Evolutionary conservation across 2,797 vertebrate genomes (phyloP).

Genomic region (Borostomias antarcticus): DNA sequence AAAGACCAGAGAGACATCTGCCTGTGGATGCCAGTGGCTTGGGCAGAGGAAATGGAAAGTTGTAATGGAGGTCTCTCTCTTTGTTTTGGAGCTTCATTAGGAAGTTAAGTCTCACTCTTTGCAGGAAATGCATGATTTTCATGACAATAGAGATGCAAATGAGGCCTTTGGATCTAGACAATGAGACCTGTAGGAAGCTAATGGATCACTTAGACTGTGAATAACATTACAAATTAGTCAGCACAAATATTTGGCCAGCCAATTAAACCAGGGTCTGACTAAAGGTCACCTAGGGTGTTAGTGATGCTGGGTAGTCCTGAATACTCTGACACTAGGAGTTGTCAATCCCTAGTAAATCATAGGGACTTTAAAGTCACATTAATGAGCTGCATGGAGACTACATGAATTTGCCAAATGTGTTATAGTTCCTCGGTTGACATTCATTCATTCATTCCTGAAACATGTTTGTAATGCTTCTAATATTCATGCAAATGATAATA

Average conservation of each 20-base stretch:
- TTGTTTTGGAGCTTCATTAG: slow-evolving; percentile 75
- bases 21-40: slow-evolving; percentile 51
- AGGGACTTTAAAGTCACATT: not conserved
- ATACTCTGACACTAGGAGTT: slow-evolving; percentile 5
- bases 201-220: slow-evolving; percentile 79
- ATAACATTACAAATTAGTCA: slow-evolving; percentile 77
- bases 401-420: no score
- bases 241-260: slow-evolving; percentile 82
- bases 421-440: no score
- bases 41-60: slow-evolving; percentile 36
- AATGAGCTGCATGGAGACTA: not conserved
- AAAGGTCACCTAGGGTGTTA: slow-evolving; percentile 30
- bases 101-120: slow-evolving; percentile 77
- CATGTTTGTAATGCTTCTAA: no score
- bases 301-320: not conserved
- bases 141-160: slow-evolving; percentile 80
- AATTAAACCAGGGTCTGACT: slow-evolving; percentile 58
- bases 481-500: no score
- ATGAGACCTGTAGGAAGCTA: slow-evolving; percentile 75
- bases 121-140: slow-evolving; percentile 78
- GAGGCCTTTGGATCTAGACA: slow-evolving; percentile 66
- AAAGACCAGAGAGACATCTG: slow-evolving; percentile 8
- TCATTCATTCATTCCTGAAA: no score
- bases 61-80: slow-evolving; percentile 62
- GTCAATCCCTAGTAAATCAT: slow-evolving; percentile 34